phyloP scores from a whole-genome alignment of 2,113 vertebrate species.

The Chlorodrepanis virens region DNA sequence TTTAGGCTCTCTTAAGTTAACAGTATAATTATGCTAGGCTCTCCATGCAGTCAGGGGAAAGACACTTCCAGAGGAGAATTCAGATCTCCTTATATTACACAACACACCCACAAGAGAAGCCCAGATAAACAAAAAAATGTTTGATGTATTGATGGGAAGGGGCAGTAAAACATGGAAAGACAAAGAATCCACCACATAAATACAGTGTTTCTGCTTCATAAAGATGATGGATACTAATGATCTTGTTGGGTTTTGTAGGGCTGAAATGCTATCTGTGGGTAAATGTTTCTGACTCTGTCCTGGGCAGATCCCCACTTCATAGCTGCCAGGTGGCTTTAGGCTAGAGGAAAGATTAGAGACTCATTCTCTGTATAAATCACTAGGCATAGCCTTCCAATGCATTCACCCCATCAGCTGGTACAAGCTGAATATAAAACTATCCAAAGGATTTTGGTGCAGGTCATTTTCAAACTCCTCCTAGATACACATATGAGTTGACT shows the following conservation, averaged over 20 bases:
- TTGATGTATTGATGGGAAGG: neutral
- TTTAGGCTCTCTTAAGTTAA: neutral
- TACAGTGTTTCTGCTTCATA: neutral
- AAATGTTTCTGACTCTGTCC: neutral
- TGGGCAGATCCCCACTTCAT: neutral
- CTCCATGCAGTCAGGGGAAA: neutral
- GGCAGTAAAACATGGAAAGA: neutral
- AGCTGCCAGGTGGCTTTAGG: slow-evolving; percentile 8
- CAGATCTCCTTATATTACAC: neutral
- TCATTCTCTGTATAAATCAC: neutral
- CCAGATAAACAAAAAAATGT: neutral
- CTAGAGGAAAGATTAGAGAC: slow-evolving; percentile 3
- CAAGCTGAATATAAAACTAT: neutral
- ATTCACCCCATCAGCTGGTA: slow-evolving; percentile 8
- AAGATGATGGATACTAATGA: neutral
- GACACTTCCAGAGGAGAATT: neutral
- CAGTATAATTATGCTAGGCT: neutral
- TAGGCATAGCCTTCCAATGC: neutral
- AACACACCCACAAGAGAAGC: neutral
- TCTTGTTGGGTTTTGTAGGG: neutral
- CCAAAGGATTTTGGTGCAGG: neutral
- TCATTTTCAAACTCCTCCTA: neutral
- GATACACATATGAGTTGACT: neutral
- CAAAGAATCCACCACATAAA: neutral
- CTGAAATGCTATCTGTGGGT: neutral